Percentiles rank a stretch among this genome's conserved stretches.
Conservation (phyloP, 2,888 invertebrate species). For the Protophormia terraenovae region DNA sequence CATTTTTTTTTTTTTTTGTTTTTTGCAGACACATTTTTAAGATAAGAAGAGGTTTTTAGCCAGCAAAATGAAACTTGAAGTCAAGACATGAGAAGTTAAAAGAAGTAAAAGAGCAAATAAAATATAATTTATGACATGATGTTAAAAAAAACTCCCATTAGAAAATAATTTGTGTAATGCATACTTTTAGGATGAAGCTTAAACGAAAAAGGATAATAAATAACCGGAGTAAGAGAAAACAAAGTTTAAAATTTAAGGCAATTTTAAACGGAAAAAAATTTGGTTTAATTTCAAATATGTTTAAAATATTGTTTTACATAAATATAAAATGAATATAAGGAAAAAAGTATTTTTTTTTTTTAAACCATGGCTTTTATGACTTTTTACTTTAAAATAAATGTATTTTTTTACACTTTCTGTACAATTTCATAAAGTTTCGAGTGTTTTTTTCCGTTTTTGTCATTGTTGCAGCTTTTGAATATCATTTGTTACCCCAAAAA, state of each 20-base stretch:
- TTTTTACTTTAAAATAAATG: not conserved
- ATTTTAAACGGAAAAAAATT: not conserved
- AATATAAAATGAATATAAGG: no score
- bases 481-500: not conserved
- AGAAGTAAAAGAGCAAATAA: slow-evolving; percentile 32
- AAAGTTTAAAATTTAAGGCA: not conserved
- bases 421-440: not conserved
- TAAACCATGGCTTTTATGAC: not conserved
- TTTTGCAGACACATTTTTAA: slow-evolving; percentile 5
- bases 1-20: not conserved
- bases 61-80: not conserved
- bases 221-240: not conserved
- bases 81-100: not conserved
- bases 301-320: no score
- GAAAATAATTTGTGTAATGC: slow-evolving; percentile 44
- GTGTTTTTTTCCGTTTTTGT: not conserved
- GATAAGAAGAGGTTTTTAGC: slow-evolving; percentile 25
- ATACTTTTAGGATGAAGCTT: slow-evolving; percentile 22
- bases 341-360: no score
- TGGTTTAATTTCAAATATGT: no score
- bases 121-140: slow-evolving; percentile 25
- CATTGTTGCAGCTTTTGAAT: not conserved
- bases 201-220: not conserved
- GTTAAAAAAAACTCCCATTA: slow-evolving; percentile 18
- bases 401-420: not conserved